Base-by-base conservation (phyloP, 2,888 invertebrate genomes). In the Cerastis rubricosa region DNA sequence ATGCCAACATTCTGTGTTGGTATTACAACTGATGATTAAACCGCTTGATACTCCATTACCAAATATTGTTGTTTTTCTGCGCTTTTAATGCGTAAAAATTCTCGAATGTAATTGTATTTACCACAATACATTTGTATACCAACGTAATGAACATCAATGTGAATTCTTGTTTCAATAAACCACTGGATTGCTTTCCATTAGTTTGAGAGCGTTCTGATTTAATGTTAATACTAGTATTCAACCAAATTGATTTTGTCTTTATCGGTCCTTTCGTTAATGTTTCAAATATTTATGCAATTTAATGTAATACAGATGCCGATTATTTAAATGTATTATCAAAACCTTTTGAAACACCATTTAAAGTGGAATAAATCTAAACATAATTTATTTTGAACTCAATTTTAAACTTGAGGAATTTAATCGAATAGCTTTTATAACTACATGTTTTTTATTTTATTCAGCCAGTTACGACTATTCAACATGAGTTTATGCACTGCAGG, bases 81-180 rank as follows among this genome's bases (percentile, higher is more conserved):
- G 35, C 8, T 6, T 9, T n/a, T 17, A 54, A n/a, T 45, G 43
- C 43, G 43, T 29, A 43, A 43, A 5, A 25, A 19, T 5, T 22
- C 17, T 43, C 40, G 35, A 49, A 51, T 67, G 19, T 6, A 14
- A 71, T 71, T 71, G 49, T 14, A n/a, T 40, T 8, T 17, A 25
- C 25, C 14, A 19, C 11, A 29, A 72, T 11, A 68, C 29, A 69
- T 54, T 73, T n/a, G n/a, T n/a, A n/a, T n/a, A n/a, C n/a, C n/a
- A 63, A 40, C 45, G 11, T 74, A 25, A 67, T 63, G 29, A 68
- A 63, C 3, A 22, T 22, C 1, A 61, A 76, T 66, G 43, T 66
- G n/a, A 64, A 49, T 67, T 45, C 49, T 43, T 43, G 54, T 75
- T 68, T 64, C 25, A 11, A 51, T 51, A 45, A 73, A 73, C 73